These are phyloP conservation scores for Stratiomys singularior DNA, from an alignment of 2,888 invertebrate species.

Conservation along the genomic window DNA sequence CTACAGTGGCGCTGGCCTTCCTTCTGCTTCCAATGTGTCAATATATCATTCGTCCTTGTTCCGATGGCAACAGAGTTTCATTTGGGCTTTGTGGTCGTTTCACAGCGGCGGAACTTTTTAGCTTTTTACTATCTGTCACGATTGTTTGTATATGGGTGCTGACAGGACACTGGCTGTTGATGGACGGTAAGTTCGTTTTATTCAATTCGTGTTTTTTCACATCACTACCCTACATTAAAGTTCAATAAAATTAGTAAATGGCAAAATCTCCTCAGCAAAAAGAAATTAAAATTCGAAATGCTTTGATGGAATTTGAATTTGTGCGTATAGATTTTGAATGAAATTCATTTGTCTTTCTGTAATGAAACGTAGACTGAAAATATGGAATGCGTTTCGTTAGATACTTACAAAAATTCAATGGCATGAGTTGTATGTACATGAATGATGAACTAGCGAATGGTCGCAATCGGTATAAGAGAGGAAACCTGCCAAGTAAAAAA, in stretches of 20 bases:
- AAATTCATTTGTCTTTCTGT: not conserved
- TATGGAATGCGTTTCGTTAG: not conserved
- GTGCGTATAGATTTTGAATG: not conserved
- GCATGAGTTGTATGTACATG: not conserved
- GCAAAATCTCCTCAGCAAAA: not conserved
- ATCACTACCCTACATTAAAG: not conserved
- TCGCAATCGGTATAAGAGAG: too few species aligned
- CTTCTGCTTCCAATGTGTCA: constrained; percentile 97
- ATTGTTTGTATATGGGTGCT: constrained; percentile 98
- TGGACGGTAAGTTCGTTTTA: constrained; percentile 78
- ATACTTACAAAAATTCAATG: not conserved
- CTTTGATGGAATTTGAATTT: not conserved
- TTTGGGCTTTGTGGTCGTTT: constrained; percentile 94
- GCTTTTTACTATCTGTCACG: constrained; percentile 89
- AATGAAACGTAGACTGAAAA: not conserved
- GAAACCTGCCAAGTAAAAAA: not conserved
- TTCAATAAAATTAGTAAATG: not conserved
- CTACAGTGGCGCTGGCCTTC: constrained; percentile 96
- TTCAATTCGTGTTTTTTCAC: too few species aligned
- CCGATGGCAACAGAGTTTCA: constrained; percentile 85
- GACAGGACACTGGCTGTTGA: constrained; percentile 97
- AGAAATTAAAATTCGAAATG: not conserved
- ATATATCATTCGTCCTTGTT: constrained; percentile 88
- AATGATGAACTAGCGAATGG: not conserved
- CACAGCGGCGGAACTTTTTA: constrained; percentile 92